Evolutionary conservation across 1,140 invertebrate species (phyloP).

Genomic region (Micrasema longulum): DNA sequence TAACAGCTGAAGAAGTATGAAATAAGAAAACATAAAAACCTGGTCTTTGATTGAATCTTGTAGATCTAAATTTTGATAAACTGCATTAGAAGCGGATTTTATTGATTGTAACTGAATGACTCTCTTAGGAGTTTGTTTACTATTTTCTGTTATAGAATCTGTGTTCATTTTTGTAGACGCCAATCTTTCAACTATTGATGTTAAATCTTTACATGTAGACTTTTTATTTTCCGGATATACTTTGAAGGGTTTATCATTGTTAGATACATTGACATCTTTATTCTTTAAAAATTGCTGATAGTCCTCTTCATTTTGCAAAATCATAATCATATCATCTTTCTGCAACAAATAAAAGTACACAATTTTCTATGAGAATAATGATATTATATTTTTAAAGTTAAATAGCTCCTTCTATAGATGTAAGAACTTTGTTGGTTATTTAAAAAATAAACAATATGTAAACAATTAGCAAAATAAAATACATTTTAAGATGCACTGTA

Average conservation of each 20-base stretch:
- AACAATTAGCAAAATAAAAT: no score
- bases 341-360: constrained; percentile 49
- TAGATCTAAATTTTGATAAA: constrained; percentile 65
- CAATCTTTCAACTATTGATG: constrained; percentile 67
- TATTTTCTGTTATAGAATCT: not conserved
- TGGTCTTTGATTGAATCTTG: constrained; percentile 65
- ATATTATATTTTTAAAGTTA: no score
- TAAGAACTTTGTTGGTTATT: no score
- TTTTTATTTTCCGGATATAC: constrained; percentile 49
- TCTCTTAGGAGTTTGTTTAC: constrained; percentile 52
- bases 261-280: constrained; percentile 33
- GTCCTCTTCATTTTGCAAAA: constrained; percentile 61
- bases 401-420: no score
- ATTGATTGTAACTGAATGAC: constrained; percentile 65
- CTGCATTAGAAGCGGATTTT: constrained; percentile 64
- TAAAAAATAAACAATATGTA: no score
- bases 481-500: no score
- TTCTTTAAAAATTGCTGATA: constrained; percentile 61
- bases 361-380: no score
- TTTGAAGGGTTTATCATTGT: constrained; percentile 38
- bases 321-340: constrained; percentile 61
- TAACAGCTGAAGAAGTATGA: no score
- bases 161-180: constrained; percentile 38
- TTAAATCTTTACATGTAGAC: constrained; percentile 72
- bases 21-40: no score